phyloP scores from a whole-genome alignment of 1,140 invertebrate genomes.

The Diprion similis region DNA sequence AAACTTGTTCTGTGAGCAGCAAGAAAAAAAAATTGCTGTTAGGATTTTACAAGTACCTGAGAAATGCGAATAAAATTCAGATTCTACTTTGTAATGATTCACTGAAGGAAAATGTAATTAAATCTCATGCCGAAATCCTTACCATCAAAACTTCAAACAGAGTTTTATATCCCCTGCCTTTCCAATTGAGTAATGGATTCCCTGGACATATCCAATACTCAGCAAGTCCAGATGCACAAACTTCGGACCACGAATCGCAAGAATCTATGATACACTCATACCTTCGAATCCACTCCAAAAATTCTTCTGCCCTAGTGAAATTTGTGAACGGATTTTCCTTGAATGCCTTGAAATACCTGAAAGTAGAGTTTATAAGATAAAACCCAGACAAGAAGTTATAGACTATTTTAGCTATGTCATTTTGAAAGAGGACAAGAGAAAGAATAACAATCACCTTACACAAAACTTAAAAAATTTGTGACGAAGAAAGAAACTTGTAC shows the following conservation, averaged over 20 bases:
- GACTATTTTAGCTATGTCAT: too few species aligned
- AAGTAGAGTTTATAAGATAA: background rate
- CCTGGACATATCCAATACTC: constrained; percentile 66
- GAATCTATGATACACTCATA: constrained; percentile 49
- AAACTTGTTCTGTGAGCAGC: constrained; percentile 33
- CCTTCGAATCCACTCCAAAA: background rate
- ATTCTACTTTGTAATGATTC: too few species aligned
- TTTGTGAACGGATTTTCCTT: background rate
- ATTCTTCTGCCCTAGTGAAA: background rate
- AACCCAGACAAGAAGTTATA: too few species aligned
- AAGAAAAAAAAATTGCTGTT: too few species aligned
- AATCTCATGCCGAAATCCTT: constrained; percentile 53
- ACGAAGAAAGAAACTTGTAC: constrained; percentile 2
- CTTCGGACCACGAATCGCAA: constrained; percentile 65
- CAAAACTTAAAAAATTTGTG: constrained; percentile 20
- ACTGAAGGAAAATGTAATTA: too few species aligned
- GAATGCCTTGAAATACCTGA: background rate
- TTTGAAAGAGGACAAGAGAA: too few species aligned
- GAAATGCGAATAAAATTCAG: too few species aligned
- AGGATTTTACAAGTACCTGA: too few species aligned
- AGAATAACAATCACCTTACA: too few species aligned
- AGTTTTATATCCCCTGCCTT: constrained; percentile 64
- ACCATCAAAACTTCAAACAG: constrained; percentile 67
- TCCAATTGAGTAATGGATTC: constrained; percentile 67
- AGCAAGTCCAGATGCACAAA: constrained; percentile 56